Evolutionary conservation across 2,113 vertebrate species (phyloP), one percentile per base, ranked within the genome.

Genomic region (Gyps fulvus): DNA sequence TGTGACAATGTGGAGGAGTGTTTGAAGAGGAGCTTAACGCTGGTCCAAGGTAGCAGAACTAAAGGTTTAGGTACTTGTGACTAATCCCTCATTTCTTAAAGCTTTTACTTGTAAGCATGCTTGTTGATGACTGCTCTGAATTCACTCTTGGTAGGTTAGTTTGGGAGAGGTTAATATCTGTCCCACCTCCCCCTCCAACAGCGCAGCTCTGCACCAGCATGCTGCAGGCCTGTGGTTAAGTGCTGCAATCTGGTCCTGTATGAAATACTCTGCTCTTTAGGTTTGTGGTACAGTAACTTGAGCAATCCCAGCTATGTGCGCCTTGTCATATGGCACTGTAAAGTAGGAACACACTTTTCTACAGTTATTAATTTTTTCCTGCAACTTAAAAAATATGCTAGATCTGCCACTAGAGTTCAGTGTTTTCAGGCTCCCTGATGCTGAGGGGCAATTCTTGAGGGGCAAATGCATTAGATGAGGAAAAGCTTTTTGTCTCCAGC

Each of bases 161-260:
- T 4, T 76, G 59, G 21, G 29, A 36, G 77, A 72, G 83, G 57
- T 11, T 52, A 42, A 26, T 47, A 0, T 38, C 76, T 65, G 67
- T 89, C 74, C 67, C 83, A 71, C 29, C 87, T 59, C 58, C 76
- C 79, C 76, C 83, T 70, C 47, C 43, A 26, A 5, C 40, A 91
- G 70, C 0, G 0, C 22, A 36, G 74, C 81, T 43, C 80, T 70
- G 52, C 70, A 38, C 25, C 0, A 0, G 73, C 67, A 31, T 3
- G 10, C 80, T 67, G 87, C 65, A 45, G 94, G 47, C 80, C 90
- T 97, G 97, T 92, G 97, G 96, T 95, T 91, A 52, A 49, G 69
- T 97, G 96, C 96, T 95, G 96, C 94, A 97, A 92, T 93, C 95
- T 95, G 72, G 70, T 47, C 80, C 89, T 72, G 89, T 65, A 85